Base-by-base conservation (phyloP, 1,140 invertebrate species). In the Drosophila ficusphila region DNA sequence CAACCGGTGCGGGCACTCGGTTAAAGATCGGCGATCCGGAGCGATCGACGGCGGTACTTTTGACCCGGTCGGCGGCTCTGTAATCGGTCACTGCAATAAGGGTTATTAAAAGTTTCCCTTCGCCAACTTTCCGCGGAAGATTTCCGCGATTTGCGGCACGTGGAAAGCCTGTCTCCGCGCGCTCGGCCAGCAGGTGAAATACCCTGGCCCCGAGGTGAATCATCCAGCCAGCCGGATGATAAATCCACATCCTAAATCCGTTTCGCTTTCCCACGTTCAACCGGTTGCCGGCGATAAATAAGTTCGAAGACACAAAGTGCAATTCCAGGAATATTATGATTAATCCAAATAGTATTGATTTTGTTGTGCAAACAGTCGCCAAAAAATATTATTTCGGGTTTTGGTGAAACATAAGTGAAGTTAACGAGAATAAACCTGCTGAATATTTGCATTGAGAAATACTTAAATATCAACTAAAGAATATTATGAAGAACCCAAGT, bases 111-210 rank as follows among this genome's bases (percentile, higher is more conserved):
- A 71, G n/a, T 57, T 61, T 72, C 36, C 65, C 38, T 61, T 42
- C 39, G 31, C 23, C 25, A 52, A 72, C 19, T 64, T 39, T 47
- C 39, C 56, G 53, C 60, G 18, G 19, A 41, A 81, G 64, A 46
- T 82, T 77, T 73, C 68, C 73, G 49, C 48, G 46, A 62, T 52
- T 41, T 29, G 16, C 61, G 61, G 61, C 69, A 72, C 68, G 69
- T 72, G 68, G 29, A 31, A 29, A 47, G 56, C 48, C 47, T 23
- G 12, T 27, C 42, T 57, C 53, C 67, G 34, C 31, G 44, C 31
- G 33, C 16, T 31, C 8, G 38, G 64, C 8, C 33, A 54, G 9
- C 65, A 69, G 65, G 53, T 72, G 69, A 72, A 72, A 33, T 49
- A 60, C 19, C 46, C 31, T 23, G 44, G 11, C 12, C 11, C 4